Percentiles rank a stretch among this genome's conserved stretches.
Conservation (phyloP, 2,113 vertebrate genomes). For the Oceanodroma tethys region DNA sequence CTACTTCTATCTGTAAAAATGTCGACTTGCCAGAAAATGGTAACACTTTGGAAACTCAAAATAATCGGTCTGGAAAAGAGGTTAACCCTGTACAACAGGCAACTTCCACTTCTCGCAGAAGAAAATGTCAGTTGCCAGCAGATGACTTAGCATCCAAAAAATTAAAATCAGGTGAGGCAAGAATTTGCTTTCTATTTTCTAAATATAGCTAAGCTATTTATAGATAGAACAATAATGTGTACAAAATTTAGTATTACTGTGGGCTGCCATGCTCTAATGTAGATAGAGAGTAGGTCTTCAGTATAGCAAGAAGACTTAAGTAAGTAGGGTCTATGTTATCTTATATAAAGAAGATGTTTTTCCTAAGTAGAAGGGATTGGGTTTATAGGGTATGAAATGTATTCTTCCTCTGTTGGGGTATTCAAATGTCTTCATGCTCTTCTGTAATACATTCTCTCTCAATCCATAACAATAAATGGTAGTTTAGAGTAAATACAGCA, state of each 20-base stretch:
- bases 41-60: background rate
- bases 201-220: background rate
- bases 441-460: background rate
- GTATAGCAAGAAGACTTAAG: background rate
- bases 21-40: background rate
- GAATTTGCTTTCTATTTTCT: background rate
- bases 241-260: background rate
- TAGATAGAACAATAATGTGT: rapidly evolving
- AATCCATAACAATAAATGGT: background rate
- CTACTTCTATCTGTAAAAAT: background rate
- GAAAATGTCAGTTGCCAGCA: background rate
- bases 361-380: background rate
- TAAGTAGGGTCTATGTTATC: background rate
- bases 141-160: background rate
- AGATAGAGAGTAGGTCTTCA: too few relatives aligned
- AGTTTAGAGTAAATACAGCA: background rate
- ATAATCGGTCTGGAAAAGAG: background rate
- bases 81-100: background rate
- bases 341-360: background rate
- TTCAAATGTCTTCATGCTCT: background rate
- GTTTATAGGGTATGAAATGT: background rate
- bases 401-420: background rate
- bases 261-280: background rate
- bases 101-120: background rate
- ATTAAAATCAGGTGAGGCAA: constrained; percentile 45